These are phyloP conservation scores for Phaedon cochleariae DNA, from an alignment of 2,888 invertebrate genomes.

Conservation along the genomic window DNA sequence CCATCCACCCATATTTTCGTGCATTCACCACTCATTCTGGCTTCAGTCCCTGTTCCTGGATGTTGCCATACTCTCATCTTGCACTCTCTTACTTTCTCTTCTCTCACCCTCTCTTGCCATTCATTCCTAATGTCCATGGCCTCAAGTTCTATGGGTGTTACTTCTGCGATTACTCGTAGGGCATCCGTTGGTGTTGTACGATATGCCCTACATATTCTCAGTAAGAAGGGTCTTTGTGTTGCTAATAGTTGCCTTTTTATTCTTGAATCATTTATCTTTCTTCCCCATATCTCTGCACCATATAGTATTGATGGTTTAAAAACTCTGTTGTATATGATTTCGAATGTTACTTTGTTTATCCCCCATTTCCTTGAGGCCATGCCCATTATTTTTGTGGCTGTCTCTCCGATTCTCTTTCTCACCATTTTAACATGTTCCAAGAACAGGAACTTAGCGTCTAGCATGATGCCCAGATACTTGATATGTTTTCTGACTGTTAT, in stretches of 20 bases:
- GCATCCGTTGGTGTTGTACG: background rate
- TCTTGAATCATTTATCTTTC: slow-evolving; percentile 17
- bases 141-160: background rate
- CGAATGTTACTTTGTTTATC: background rate
- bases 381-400: background rate
- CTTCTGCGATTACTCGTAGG: background rate
- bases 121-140: background rate
- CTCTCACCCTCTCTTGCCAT: no score
- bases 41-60: no score
- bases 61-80: no score
- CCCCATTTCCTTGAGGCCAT: background rate
- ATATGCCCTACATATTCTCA: slow-evolving; percentile 11
- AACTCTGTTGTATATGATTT: background rate
- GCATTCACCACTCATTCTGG: no score
- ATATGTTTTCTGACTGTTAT: no score
- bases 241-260: slow-evolving; percentile 31
- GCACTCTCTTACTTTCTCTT: no score
- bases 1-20: no score
- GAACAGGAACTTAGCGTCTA: background rate
- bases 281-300: slow-evolving; percentile 39
- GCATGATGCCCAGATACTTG: no score
- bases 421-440: background rate
- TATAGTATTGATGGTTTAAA: slow-evolving; percentile 15
- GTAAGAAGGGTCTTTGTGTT: slow-evolving; percentile 32
- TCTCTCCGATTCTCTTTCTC: background rate